Base-by-base conservation (phyloP, 2,113 vertebrate genomes). In the Caranx melampygus region DNA sequence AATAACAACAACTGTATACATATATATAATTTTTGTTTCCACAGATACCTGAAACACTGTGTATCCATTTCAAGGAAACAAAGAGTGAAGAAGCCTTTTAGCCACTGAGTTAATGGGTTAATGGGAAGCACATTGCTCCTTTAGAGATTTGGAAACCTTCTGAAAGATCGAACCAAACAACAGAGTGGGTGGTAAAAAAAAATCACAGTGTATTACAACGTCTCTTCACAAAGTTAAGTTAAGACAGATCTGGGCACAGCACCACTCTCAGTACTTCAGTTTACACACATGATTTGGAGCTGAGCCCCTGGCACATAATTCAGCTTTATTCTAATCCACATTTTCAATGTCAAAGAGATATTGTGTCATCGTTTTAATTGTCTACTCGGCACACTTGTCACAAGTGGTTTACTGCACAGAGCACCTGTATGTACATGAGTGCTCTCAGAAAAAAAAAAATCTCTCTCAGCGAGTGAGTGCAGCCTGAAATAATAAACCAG, bases 341-440 rank as follows among this genome's bases (percentile, higher is more conserved):
- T 69, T 55, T 69, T 79, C 44, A 58, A 34, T 61, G 65, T 78
- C 35, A 51, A 62, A 72, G n/a, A 68, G 45, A 61, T 71, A 57
- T 65, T 68, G 55, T 76, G 21, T 69, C 57, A 67, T 64, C 18
- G 16, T 72, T 67, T 87, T 72, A 82, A 85, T 63, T 80, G 72
- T 69, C 54, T 66, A 6, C 35, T 79, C 37, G 0, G 66, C 62
- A 58, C 75, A 63, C 67, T 82, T 81, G 37, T 72, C 20, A 10
- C 45, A 58, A 79, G 63, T 62, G 78, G 62, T 78, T 78, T 80
- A 72, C 60, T 69, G 72, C 61, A 55, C 57, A 37, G 60, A 75
- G 60, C 55, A 72, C 52, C 75, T 58, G 70, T 16, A 16, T 33
- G 67, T 35, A 59, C 72, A 60, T 31, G 52, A 83, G 82, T 69